Conservation (phyloP, 2,113 vertebrate genomes). For the Pionites leucogaster region DNA sequence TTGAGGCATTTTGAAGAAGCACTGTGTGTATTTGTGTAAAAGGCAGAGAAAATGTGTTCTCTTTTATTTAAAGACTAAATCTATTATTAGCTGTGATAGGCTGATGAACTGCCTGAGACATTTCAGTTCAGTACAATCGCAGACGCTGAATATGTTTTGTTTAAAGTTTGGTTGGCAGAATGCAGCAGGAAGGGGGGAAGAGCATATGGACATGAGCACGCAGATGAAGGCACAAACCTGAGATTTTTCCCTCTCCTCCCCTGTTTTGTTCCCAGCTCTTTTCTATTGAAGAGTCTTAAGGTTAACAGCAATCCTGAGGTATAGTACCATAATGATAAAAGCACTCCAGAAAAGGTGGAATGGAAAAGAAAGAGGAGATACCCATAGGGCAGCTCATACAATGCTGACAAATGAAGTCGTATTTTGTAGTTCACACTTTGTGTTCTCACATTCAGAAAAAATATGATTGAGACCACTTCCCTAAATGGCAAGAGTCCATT, state of each 20-base stretch:
- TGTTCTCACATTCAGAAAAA: constrained; percentile 50
- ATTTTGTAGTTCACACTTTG: constrained; percentile 36
- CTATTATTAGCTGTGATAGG: constrained; percentile 59
- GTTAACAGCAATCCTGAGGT: background rate
- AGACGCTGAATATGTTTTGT: constrained; percentile 20
- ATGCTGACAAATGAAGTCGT: constrained; percentile 8
- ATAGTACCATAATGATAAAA: background rate
- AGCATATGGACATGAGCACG: background rate
- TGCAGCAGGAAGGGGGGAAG: background rate
- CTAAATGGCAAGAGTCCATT: constrained; percentile 66
- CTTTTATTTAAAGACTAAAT: background rate
- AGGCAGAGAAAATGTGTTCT: constrained; percentile 51
- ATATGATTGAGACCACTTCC: constrained; percentile 66
- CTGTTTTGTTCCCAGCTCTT: background rate
- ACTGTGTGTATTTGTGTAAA: constrained; percentile 35
- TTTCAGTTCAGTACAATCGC: constrained; percentile 54
- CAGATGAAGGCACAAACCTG: background rate
- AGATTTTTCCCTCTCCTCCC: background rate
- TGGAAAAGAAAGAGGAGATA: background rate
- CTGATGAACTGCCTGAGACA: constrained; percentile 38
- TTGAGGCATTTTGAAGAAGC: constrained; percentile 52
- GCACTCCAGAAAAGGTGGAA: background rate
- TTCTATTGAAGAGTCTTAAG: background rate
- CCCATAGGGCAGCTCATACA: background rate
- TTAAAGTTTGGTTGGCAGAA: constrained; percentile 53